Percentiles rank a stretch among this genome's conserved stretches.
phyloP scores from a whole-genome alignment of 2,888 invertebrate genomes.

The Nesidiocoris tenuis region DNA sequence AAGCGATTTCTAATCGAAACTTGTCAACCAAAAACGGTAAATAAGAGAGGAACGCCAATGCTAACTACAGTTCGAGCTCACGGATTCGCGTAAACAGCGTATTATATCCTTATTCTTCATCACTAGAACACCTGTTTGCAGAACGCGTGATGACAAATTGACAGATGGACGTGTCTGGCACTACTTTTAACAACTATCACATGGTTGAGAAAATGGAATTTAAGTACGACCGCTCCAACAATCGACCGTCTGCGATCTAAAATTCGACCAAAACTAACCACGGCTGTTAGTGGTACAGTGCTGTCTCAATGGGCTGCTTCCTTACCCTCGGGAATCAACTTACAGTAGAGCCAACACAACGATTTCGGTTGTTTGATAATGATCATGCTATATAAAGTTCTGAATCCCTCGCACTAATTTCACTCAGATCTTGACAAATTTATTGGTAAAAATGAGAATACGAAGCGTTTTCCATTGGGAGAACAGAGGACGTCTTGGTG shows the following conservation, averaged over 20 bases:
- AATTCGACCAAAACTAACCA: conserved; percentile 6
- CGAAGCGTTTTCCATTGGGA: too few species aligned
- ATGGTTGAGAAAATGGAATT: conserved; percentile 15
- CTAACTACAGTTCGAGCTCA: conserved; percentile 18
- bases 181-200: conserved; percentile 9
- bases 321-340: not conserved
- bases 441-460: too few species aligned
- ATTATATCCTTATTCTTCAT: conserved; percentile 34
- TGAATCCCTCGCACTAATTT: too few species aligned
- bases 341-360: conserved; percentile 20
- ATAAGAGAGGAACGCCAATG: conserved; percentile 1
- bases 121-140: conserved; percentile 9
- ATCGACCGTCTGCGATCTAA: conserved; percentile 31
- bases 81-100: conserved; percentile 31
- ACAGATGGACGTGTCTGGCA: not conserved
- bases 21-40: not conserved
- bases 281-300: conserved; percentile 15
- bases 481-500: too few species aligned
- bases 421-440: too few species aligned
- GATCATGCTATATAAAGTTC: too few species aligned
- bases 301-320: conserved; percentile 12
- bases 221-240: conserved; percentile 29
- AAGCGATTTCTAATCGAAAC: not conserved
- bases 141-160: conserved; percentile 10
- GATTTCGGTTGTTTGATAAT: too few species aligned